Conservation (phyloP, 2,797 vertebrate genomes). For the Pangasius sanitwongsei region DNA sequence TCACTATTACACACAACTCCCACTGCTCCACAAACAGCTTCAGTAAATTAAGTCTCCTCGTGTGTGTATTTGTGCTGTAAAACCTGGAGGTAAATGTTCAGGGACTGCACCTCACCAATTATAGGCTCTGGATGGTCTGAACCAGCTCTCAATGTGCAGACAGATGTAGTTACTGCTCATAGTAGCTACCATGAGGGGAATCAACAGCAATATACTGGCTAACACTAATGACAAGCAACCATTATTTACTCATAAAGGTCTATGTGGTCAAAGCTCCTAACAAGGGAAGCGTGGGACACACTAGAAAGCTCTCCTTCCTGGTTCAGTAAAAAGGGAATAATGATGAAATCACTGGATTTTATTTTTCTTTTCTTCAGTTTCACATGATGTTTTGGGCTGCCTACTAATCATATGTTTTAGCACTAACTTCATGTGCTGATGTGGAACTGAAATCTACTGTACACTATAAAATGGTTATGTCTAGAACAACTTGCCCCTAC, state of each 20-base stretch:
- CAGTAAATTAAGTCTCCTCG: slow-evolving; percentile 37
- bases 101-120: slow-evolving; percentile 51
- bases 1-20: slow-evolving; percentile 52
- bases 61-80: slow-evolving; percentile 31
- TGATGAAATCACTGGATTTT: slow-evolving; percentile 12
- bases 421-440: neutral
- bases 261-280: slow-evolving; percentile 39
- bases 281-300: slow-evolving; percentile 38
- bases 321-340: slow-evolving; percentile 18
- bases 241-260: slow-evolving; percentile 46
- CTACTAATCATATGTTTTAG: neutral
- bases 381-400: neutral
- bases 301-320: slow-evolving; percentile 31
- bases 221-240: slow-evolving; percentile 46
- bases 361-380: neutral
- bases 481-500: too few species aligned
- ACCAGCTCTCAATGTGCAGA: slow-evolving; percentile 48
- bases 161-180: slow-evolving; percentile 48
- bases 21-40: slow-evolving; percentile 36
- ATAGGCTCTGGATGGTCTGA: slow-evolving; percentile 46
- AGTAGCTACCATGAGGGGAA: slow-evolving; percentile 37
- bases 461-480: neutral
- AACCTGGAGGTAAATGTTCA: slow-evolving; percentile 46
- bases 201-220: slow-evolving; percentile 38
- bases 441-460: neutral